Conservation (phyloP, 2,797 vertebrate genomes). For the Tangara arthus region DNA sequence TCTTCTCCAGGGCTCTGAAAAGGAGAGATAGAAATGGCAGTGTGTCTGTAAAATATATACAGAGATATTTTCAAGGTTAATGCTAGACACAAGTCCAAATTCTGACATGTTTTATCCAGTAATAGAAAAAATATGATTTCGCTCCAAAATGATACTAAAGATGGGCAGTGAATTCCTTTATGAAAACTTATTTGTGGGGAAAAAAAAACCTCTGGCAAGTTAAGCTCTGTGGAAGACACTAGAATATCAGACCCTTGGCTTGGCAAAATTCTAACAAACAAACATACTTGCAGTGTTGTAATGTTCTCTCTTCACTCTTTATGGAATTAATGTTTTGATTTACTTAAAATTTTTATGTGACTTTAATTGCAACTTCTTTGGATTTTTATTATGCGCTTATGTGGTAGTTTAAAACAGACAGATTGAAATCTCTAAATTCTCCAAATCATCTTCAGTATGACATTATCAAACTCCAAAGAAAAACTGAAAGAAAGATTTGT, state of each 20-base stretch:
- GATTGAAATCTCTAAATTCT: not conserved
- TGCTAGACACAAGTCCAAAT: not conserved
- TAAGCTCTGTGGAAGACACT: not conserved
- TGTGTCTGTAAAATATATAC: not conserved
- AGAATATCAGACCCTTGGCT: not conserved
- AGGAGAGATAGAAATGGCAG: not conserved
- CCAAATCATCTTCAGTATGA: not conserved
- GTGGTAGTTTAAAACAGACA: not conserved
- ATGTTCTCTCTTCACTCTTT: not conserved
- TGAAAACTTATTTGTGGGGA: not conserved
- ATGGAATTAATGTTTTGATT: not conserved
- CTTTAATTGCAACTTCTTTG: not conserved
- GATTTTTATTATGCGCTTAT: not conserved
- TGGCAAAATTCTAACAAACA: not conserved
- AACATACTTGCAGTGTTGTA: not conserved
- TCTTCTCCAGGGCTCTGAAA: not conserved
- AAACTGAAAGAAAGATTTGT: not conserved
- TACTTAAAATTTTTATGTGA: not conserved
- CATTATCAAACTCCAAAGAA: not conserved
- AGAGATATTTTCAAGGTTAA: not conserved
- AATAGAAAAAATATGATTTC: not conserved
- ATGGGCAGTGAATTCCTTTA: not conserved
- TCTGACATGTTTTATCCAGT: not conserved
- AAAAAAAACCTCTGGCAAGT: not conserved
- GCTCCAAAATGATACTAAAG: not conserved